A percentile compares a stretch with the other conserved stretches of the same genome.
Evolutionary conservation across 1,140 invertebrate genomes (phyloP).

Genomic region (Drosophila quadrilineata): DNA sequence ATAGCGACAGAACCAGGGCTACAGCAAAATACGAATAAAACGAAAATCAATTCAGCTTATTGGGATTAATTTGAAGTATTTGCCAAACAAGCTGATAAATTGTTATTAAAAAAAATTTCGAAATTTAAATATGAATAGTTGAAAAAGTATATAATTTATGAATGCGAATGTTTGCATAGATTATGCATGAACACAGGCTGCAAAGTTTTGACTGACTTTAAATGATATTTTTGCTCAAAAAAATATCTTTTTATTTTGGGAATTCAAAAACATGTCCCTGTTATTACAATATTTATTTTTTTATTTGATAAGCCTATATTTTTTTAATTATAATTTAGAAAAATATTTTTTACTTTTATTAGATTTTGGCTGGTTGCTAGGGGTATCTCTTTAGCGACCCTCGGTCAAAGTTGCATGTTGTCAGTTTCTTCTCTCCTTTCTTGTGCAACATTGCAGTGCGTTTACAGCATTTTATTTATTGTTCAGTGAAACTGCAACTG

Average conservation of each 20-base stretch:
- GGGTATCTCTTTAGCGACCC: slow-evolving; percentile 31
- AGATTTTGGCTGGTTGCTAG: slow-evolving; percentile 2
- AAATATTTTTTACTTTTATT: too few species aligned
- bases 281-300: too few species aligned
- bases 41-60: too few species aligned
- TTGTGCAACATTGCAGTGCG: slow-evolving; percentile 60
- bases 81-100: background rate
- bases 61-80: background rate
- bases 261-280: too few species aligned
- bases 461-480: slow-evolving; percentile 50
- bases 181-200: too few species aligned
- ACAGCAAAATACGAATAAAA: slow-evolving; percentile 2
- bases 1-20: slow-evolving; percentile 57
- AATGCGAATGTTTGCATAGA: too few species aligned
- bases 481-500: slow-evolving; percentile 40
- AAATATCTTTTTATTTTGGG: background rate
- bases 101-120: background rate
- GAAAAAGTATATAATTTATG: background rate
- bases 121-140: background rate
- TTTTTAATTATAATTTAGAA: background rate
- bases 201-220: too few species aligned
- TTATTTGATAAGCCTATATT: background rate
- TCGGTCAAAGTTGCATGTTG: background rate
- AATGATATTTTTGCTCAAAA: too few species aligned
- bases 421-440: slow-evolving; percentile 32